A percentile compares a stretch with the other conserved stretches of the same genome.
Evolutionary conservation across 2,113 vertebrate genomes (phyloP).

Genomic region (Theristicus caerulescens): DNA sequence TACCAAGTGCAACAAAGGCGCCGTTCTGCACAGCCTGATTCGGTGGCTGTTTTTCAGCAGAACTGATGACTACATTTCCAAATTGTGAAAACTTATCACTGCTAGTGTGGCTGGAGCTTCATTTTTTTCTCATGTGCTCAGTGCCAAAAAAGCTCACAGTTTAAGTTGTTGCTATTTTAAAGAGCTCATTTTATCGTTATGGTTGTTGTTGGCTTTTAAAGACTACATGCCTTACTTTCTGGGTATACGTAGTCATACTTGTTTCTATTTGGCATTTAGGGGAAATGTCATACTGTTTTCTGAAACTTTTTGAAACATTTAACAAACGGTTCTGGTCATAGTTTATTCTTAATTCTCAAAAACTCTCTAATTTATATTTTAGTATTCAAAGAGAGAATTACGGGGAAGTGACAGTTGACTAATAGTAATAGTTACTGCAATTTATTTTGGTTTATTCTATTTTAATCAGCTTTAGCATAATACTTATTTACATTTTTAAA

Average conservation of each 20-base stretch:
- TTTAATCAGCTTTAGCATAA: background rate
- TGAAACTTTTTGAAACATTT: background rate
- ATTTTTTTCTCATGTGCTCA: background rate
- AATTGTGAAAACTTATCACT: constrained; percentile 40
- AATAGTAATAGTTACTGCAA: background rate
- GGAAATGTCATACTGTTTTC: background rate
- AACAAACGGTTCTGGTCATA: background rate
- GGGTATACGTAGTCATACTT: background rate
- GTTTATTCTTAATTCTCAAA: background rate
- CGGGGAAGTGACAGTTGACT: background rate
- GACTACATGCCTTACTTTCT: background rate
- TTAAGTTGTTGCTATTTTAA: constrained; percentile 35
- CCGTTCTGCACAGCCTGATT: constrained; percentile 12
- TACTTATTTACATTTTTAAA: background rate
- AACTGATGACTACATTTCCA: constrained; percentile 47
- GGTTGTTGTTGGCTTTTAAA: background rate
- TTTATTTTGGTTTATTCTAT: background rate
- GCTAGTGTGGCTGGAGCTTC: background rate
- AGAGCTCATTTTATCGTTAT: constrained; percentile 24
- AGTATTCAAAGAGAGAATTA: background rate
- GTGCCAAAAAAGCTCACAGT: constrained; percentile 19
- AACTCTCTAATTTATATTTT: background rate
- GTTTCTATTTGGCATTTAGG: background rate
- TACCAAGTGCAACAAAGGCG: background rate
- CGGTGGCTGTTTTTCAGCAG: constrained; percentile 47